Conservation (phyloP, 2,888 invertebrate genomes). For the Melieria omissa region DNA sequence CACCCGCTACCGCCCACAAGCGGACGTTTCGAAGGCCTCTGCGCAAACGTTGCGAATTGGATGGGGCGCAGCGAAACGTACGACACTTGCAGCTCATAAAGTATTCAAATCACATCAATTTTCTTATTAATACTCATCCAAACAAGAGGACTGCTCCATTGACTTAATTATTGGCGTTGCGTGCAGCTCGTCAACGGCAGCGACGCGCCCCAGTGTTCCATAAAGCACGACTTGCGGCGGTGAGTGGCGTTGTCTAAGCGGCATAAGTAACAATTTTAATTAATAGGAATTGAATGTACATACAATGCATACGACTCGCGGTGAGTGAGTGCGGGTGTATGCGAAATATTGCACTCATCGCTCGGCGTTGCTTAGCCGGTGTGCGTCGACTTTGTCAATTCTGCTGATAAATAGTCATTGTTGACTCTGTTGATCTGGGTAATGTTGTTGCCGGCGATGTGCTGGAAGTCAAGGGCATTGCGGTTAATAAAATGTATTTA, state of each 20-base stretch:
- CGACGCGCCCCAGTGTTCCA: too few species aligned
- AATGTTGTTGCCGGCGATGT: background rate
- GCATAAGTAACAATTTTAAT: slow-evolving; percentile 43
- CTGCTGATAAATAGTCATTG: too few species aligned
- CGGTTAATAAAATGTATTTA: slow-evolving; percentile 17
- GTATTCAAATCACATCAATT: slow-evolving; percentile 6
- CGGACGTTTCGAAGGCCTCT: too few species aligned
- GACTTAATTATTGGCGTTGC: background rate
- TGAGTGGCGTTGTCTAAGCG: background rate
- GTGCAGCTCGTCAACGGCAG: too few species aligned
- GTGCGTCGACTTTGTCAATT: too few species aligned
- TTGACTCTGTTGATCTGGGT: background rate
- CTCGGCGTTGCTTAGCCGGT: too few species aligned
- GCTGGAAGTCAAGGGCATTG: slow-evolving; percentile 23
- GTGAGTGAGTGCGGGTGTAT: too few species aligned
- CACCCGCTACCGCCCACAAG: too few species aligned
- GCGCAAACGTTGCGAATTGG: too few species aligned
- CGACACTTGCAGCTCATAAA: background rate
- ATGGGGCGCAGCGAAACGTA: too few species aligned
- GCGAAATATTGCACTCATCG: too few species aligned
- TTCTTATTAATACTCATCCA: background rate
- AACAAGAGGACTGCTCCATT: background rate
- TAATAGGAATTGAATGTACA: slow-evolving; percentile 43
- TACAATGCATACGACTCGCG: too few species aligned
- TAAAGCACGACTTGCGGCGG: background rate